These are phyloP conservation scores for Bos indicus DNA, from an alignment of 2,113 vertebrate genomes.

Conservation along the genomic window DNA sequence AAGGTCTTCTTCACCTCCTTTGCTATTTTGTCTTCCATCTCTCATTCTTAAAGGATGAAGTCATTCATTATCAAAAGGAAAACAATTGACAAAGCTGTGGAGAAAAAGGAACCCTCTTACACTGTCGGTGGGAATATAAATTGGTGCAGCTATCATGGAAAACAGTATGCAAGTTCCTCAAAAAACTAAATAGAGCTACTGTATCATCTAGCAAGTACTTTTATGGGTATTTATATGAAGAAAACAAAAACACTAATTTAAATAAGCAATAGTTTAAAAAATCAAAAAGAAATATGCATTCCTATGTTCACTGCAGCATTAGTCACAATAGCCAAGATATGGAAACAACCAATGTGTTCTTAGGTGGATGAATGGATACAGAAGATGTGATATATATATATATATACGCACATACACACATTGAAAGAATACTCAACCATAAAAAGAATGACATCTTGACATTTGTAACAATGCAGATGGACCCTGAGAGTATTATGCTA, in stretches of 20 bases:
- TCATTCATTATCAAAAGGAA: neutral
- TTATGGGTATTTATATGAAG: neutral
- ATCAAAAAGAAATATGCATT: neutral
- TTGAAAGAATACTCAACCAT: neutral
- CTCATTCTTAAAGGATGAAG: neutral
- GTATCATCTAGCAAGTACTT: neutral
- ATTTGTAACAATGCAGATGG: neutral
- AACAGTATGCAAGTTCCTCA: neutral
- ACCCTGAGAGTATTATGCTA: neutral
- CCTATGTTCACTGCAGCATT: neutral
- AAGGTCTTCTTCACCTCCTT: neutral
- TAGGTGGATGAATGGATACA: neutral
- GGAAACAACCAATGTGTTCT: neutral
- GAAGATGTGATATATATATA: neutral
- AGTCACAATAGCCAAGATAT: neutral
- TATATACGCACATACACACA: neutral
- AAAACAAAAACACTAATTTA: neutral
- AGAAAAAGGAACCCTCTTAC: neutral
- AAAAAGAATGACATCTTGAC: neutral
- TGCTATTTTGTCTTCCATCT: neutral
- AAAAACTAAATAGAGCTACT: neutral
- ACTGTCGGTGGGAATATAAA: neutral
- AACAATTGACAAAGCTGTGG: neutral
- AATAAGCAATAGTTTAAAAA: neutral
- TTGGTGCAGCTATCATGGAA: neutral